phyloP scores from a whole-genome alignment of 2,888 invertebrate species.

The Pterostichus niger region DNA sequence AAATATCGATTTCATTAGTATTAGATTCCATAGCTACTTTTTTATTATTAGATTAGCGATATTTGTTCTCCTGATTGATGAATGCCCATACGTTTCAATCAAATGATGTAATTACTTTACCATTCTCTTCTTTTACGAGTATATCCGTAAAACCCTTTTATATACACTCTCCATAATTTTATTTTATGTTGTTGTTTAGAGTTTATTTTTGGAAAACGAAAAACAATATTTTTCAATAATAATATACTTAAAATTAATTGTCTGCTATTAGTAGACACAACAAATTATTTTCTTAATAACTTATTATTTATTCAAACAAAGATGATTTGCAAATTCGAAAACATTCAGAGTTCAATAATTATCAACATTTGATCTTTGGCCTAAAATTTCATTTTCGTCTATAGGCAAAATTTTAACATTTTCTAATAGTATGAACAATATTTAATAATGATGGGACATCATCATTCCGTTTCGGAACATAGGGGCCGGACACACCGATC shows the following conservation, averaged over 20 bases:
- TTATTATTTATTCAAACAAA: neutral
- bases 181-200: neutral
- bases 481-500: too few relatives aligned
- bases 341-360: neutral
- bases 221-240: conserved; percentile 10
- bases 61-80: conserved; percentile 58
- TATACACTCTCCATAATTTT: neutral
- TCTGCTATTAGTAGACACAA: neutral
- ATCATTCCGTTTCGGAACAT: too few relatives aligned
- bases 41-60: conserved; percentile 45
- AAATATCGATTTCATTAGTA: conserved; percentile 45
- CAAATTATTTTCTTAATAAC: too few relatives aligned
- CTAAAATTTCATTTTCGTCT: neutral
- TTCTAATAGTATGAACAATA: too few relatives aligned
- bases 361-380: neutral
- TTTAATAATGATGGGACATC: too few relatives aligned
- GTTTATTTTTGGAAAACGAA: neutral
- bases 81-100: conserved; percentile 41
- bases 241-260: neutral
- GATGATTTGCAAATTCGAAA: neutral
- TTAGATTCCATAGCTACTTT: conserved; percentile 13
- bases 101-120: conserved; percentile 54
- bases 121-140: conserved; percentile 43
- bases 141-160: conserved; percentile 9
- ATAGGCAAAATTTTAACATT: neutral